These are phyloP conservation scores for Otus scops DNA, from an alignment of 2,797 vertebrate species.

Conservation along the genomic window DNA sequence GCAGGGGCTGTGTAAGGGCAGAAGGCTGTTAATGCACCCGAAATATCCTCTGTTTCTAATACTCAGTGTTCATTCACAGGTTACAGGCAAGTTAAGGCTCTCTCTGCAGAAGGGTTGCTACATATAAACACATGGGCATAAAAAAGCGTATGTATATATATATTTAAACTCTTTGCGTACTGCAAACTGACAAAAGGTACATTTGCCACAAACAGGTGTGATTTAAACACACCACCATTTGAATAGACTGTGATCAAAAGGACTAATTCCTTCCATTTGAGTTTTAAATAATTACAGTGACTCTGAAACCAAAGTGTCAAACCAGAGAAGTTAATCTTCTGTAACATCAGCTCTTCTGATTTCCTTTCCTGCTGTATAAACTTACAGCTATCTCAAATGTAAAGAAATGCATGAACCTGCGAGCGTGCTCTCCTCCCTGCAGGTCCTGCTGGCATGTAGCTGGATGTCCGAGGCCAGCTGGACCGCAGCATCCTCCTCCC, in stretches of 20 bases:
- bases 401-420: not conserved
- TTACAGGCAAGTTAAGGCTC: not conserved
- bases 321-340: not conserved
- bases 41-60: not conserved
- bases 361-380: not conserved
- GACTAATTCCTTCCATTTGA: not conserved
- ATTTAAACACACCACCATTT: not conserved
- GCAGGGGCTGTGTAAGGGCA: not conserved
- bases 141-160: not conserved
- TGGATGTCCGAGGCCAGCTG: not conserved
- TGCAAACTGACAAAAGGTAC: not conserved
- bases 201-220: not conserved
- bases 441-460: not conserved
- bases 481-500: not conserved
- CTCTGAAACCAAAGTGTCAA: not conserved
- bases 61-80: rapidly evolving
- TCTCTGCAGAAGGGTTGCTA: not conserved
- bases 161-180: too few relatives aligned
- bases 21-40: not conserved
- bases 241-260: not conserved
- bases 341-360: not conserved
- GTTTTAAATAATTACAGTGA: not conserved
- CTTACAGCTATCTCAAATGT: not conserved
- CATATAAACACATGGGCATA: rapidly evolving
- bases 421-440: not conserved